Evolutionary conservation across 1,140 invertebrate species (phyloP).

Genomic region (Drosophila triauraria): DNA sequence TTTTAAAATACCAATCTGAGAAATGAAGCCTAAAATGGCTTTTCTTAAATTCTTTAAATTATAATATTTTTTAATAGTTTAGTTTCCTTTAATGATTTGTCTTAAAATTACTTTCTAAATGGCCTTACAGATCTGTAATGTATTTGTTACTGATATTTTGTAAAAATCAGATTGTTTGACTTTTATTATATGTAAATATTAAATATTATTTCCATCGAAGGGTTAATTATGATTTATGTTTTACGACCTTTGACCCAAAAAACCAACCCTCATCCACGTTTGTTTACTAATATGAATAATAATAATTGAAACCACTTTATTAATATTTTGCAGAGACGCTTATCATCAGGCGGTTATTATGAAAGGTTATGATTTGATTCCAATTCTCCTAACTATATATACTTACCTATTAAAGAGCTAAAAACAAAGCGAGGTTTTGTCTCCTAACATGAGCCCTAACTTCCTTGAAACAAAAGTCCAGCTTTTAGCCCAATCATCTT

Average conservation of each 20-base stretch:
- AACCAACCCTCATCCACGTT: slow-evolving; percentile 35
- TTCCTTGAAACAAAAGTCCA: slow-evolving; percentile 56
- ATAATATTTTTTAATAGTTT: background rate
- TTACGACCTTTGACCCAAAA: slow-evolving; percentile 10
- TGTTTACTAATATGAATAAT: slow-evolving; percentile 77
- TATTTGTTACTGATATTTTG: background rate
- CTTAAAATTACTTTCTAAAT: background rate
- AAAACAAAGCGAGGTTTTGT: slow-evolving; percentile 67
- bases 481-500: slow-evolving; percentile 3
- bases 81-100: background rate
- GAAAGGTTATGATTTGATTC: slow-evolving; percentile 85
- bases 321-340: slow-evolving; percentile 85
- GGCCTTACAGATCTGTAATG: background rate
- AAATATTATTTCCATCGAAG: slow-evolving; percentile 4
- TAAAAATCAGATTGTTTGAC: background rate
- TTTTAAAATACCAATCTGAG: slow-evolving; percentile 1
- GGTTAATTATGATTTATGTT: slow-evolving; percentile 17
- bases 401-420: slow-evolving; percentile 31
- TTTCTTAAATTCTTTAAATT: background rate
- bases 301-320: slow-evolving; percentile 83
- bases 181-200: background rate
- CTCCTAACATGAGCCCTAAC: slow-evolving; percentile 79
- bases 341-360: slow-evolving; percentile 85
- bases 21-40: background rate
- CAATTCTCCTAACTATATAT: slow-evolving; percentile 56